Evolutionary conservation across 2,797 vertebrate genomes (phyloP).

Genomic region (Bovichtus variegatus): DNA sequence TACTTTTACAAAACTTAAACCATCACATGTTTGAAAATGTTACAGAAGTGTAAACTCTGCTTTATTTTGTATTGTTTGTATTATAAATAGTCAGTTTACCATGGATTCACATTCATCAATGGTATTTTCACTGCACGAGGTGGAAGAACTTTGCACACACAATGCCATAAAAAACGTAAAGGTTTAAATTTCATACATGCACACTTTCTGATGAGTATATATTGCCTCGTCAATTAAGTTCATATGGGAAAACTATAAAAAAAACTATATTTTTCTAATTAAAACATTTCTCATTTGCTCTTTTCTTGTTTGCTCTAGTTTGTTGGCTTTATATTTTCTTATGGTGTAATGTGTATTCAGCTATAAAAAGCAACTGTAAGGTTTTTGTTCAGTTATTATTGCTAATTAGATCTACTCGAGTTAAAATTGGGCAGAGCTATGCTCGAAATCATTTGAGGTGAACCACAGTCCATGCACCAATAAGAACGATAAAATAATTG

Average conservation of each 20-base stretch:
- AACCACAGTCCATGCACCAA: background rate
- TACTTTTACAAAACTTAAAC: background rate
- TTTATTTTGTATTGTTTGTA: background rate
- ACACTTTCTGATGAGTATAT: background rate
- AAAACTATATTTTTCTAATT: background rate
- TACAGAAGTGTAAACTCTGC: background rate
- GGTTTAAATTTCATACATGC: background rate
- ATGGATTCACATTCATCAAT: background rate
- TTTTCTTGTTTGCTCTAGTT: background rate
- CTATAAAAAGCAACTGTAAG: background rate
- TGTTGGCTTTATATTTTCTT: background rate
- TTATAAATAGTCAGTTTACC: background rate
- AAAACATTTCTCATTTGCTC: background rate
- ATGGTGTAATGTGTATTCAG: background rate
- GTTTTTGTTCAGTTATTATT: conserved; percentile 1
- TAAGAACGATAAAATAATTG: background rate
- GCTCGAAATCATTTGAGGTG: background rate
- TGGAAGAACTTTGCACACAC: background rate
- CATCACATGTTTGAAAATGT: background rate
- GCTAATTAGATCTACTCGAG: background rate
- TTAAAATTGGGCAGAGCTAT: background rate
- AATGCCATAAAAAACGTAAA: background rate
- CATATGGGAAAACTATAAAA: background rate
- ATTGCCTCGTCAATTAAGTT: background rate
- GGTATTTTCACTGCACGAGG: background rate